Evolutionary conservation across 2,888 invertebrate species (phyloP), one percentile per base, ranked within the genome.

Genomic region (Gryllus longicercus): DNA sequence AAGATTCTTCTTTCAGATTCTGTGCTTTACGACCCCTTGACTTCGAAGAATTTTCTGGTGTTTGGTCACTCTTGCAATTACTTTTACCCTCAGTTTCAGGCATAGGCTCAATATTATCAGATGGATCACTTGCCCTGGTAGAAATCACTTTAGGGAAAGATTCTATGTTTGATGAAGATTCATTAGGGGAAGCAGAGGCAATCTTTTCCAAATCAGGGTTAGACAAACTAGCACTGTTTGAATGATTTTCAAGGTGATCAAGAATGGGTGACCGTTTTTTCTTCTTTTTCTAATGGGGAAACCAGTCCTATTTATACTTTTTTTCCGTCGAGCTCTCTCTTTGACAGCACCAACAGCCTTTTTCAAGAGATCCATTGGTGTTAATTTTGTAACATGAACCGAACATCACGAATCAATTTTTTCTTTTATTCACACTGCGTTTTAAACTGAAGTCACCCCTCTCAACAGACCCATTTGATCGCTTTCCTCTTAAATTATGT

Each of bases 271-370:
- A 38, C 18, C 92, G 94, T 86, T 94, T 93, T 86, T 95, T 96
- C 87, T 95, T 96, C 85, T 92, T 93, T 85, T 94, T 94, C 21
- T 88, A 38, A 92, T 94, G 0, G 96, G 96, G 86, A 96, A 96
- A 5, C 96, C 96, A 23, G 96, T 96, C 84, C 95, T 90, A 85
- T 96, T 96, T 75, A 94, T 93, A 25, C 94, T 92, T 86, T 95
- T 93, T 75, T 95, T 90, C 84, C 95, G 90, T 23, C 90, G 86
- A 12, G 88, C 86, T 83, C 90, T 90, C 84, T 90, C 89, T 84
- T 91, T 91, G 2, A 85, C 83, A 18, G 84, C 83, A 74, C 81
- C 82, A 76, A 82, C 83, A 49, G 83, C 83, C 80, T 84, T 84
- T 78, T 83, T 83, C 38, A 83, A 38, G 38, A 83, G 79, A 78